Conservation (phyloP, 2,888 invertebrate species). For the Stegophylla sp. region DNA sequence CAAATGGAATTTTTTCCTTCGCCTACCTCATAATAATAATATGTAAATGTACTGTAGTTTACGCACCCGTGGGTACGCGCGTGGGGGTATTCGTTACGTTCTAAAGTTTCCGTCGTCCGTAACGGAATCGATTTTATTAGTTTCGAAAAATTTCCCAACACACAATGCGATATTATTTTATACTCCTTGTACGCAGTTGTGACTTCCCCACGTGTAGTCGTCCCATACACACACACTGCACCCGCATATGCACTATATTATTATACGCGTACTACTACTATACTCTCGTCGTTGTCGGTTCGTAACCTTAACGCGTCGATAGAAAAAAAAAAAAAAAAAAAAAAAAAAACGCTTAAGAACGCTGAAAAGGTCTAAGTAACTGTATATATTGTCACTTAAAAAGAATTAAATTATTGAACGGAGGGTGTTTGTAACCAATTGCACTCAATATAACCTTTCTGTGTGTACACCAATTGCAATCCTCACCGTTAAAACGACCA, state of each 20-base stretch:
- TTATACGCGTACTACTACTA: background rate
- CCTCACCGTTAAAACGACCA: slow-evolving; percentile 18
- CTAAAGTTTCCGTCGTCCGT: background rate
- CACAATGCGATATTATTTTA: too few relatives aligned
- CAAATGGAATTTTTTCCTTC: too few relatives aligned
- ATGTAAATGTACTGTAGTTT: too few relatives aligned
- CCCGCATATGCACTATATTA: background rate
- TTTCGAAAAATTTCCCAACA: background rate
- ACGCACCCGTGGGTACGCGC: too few relatives aligned
- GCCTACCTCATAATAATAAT: too few relatives aligned
- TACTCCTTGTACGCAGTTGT: too few relatives aligned
- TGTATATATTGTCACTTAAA: slow-evolving; percentile 20
- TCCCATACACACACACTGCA: too few relatives aligned
- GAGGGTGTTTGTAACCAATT: slow-evolving; percentile 36
- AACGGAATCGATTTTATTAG: background rate
- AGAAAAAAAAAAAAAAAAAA: background rate
- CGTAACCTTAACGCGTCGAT: background rate
- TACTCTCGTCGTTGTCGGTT: background rate
- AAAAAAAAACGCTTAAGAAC: background rate
- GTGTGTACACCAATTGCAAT: slow-evolving; percentile 20
- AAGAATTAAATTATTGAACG: slow-evolving; percentile 30
- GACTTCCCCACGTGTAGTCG: too few relatives aligned
- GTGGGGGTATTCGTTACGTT: background rate
- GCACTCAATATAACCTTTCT: slow-evolving; percentile 32
- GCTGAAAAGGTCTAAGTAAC: background rate